Base-by-base conservation (phyloP, 2,888 invertebrate genomes). In the Ariolimax columbianus region DNA sequence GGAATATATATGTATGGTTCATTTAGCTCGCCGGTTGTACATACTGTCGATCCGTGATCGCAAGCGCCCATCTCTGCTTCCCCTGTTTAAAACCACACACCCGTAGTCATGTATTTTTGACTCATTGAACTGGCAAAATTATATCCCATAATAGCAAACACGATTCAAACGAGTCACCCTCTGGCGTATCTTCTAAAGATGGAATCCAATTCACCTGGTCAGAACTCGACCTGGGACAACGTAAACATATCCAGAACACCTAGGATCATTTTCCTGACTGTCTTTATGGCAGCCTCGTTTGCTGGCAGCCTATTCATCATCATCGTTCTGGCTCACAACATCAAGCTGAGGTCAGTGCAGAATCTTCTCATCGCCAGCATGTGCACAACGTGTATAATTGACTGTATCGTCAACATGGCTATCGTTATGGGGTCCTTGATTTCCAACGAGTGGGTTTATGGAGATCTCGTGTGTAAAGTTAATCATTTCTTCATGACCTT, bases 371-470 rank as follows among this genome's bases (percentile, higher is more conserved):
- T 92, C 2, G 86, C 91, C 47, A 92, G 92, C 84, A 66, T 91
- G 77, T 91, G 91, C 1, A 87, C 90, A 0, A 87, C 90, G 23
- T 92, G 92, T 73, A 85, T 93, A 2, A 85, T 91, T 36, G 92
- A 93, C 84, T 90, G 91, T 86, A 66, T 91, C 19, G 83, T 91
- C 38, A 92, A 92, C 84, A 91, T 93, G 91, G 88, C 92, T 0
- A 81, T 93, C 11, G 87, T 92, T 0, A 86, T 93, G 30, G 90
- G 91, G 6, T 88, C 91, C 9, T 90, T 90, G 23, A 87, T 91
- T 30, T 84, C 89, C 9, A 88, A 88, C 30, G 87, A 88, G 38
- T 92, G 92, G 92, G 88, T 87, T 9, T 90, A 91, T 77, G 91
- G 91, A 11, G 86, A 87, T 1, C 40, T 87, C 14, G 84, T 91